Evolutionary conservation across 2,888 invertebrate species (phyloP).

Genomic region (Scrobipalpa atriplicella): DNA sequence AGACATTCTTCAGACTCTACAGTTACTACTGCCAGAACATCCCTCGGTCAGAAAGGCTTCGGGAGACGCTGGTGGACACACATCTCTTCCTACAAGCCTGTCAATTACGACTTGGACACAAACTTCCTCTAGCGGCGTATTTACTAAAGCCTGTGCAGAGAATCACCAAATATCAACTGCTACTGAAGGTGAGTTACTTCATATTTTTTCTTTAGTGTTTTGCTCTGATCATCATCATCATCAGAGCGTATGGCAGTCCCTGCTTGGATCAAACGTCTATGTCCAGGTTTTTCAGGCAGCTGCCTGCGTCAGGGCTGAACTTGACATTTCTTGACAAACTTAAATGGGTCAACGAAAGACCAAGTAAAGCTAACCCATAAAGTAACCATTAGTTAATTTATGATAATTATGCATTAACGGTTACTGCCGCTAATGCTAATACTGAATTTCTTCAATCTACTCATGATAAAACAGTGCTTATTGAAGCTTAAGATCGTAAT

Average conservation of each 20-base stretch:
- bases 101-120: constrained; percentile 95
- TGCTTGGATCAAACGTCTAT: no score
- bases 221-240: no score
- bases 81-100: constrained; percentile 94
- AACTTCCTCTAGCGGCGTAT: constrained; percentile 97
- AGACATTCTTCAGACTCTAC: constrained; percentile 94
- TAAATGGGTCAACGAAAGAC: no score
- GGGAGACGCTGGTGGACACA: constrained; percentile 92
- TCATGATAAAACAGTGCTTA: no score
- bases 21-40: constrained; percentile 99
- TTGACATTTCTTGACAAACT: no score
- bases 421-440: no score
- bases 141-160: constrained; percentile 96
- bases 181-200: constrained; percentile 85
- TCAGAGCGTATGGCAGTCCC: no score
- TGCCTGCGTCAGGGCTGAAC: no score
- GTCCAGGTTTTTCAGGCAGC: no score
- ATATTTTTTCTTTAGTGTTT: not conserved
- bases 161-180: constrained; percentile 96
- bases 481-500: not conserved
- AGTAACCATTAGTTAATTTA: no score
- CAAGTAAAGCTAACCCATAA: no score
- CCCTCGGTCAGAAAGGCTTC: constrained; percentile 94
- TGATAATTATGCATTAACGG: no score
- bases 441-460: not conserved